Percentiles rank a stretch among this genome's conserved stretches.
Evolutionary conservation across 2,888 invertebrate species (phyloP).

Genomic region (Microctonus hyperodae): DNA sequence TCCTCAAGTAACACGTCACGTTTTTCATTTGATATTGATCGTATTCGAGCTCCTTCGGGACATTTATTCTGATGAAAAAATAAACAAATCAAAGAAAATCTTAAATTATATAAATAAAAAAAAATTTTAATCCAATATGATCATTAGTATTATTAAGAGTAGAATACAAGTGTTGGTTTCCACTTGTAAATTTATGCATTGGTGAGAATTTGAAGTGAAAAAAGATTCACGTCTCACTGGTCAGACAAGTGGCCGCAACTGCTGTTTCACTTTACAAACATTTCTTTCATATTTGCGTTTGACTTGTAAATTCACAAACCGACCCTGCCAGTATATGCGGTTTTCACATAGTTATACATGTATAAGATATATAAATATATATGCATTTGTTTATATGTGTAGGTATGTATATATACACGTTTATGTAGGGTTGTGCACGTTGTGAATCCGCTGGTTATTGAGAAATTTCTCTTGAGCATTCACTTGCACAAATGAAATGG

Average conservation of each 20-base stretch:
- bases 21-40: neutral
- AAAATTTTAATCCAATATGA: too few species aligned
- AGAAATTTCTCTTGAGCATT: constrained; percentile 27
- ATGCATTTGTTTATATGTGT: too few species aligned
- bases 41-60: neutral
- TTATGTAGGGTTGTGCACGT: neutral
- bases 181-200: neutral
- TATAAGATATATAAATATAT: too few species aligned
- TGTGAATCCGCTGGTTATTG: constrained; percentile 20
- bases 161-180: neutral
- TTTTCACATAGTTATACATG: neutral
- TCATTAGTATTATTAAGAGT: too few species aligned
- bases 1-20: neutral
- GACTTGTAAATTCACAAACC: neutral
- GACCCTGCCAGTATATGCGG: neutral
- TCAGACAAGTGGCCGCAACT: neutral
- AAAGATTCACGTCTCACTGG: neutral
- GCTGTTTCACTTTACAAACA: neutral
- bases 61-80: neutral
- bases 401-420: too few species aligned
- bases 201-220: neutral
- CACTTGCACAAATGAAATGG: constrained; percentile 10
- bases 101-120: too few species aligned
- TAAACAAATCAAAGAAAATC: neutral
- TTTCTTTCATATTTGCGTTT: constrained; percentile 6